A percentile compares a stretch with the other conserved stretches of the same genome.
These are phyloP conservation scores for Stegostoma tigrinum DNA, from an alignment of 2,113 vertebrate species.

Conservation along the genomic window DNA sequence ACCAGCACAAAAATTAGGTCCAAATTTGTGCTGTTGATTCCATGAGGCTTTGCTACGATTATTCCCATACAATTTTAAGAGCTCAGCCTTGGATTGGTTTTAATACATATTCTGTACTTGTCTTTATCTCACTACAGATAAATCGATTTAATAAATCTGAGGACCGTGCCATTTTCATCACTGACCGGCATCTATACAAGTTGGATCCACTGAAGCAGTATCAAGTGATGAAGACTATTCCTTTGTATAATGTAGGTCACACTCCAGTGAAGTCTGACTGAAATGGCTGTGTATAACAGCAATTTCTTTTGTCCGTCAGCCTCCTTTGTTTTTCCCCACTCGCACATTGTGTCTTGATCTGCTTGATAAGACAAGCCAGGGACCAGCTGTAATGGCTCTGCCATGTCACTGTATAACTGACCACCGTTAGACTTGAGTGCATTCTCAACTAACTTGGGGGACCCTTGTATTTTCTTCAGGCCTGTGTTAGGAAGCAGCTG, in stretches of 20 bases:
- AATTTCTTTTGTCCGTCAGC: neutral
- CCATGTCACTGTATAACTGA: neutral
- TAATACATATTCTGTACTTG: neutral
- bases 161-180: slow-evolving; percentile 86
- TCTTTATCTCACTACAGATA: slow-evolving; percentile 60
- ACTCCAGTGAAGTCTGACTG: neutral
- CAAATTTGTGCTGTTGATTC: neutral
- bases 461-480: neutral
- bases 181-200: slow-evolving; percentile 93
- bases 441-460: neutral
- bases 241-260: slow-evolving; percentile 83
- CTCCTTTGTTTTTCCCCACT: neutral
- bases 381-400: neutral
- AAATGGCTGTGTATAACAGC: neutral
- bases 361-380: neutral
- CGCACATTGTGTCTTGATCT: neutral
- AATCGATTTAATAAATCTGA: slow-evolving; percentile 90
- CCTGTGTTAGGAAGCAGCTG: neutral
- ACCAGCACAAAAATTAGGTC: neutral
- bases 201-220: slow-evolving; percentile 92
- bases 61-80: neutral
- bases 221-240: slow-evolving; percentile 93
- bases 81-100: neutral
- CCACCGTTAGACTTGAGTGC: neutral
- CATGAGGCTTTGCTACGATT: neutral